phyloP scores from a whole-genome alignment of 2,797 vertebrate species.

The Peromyscus attwateri region DNA sequence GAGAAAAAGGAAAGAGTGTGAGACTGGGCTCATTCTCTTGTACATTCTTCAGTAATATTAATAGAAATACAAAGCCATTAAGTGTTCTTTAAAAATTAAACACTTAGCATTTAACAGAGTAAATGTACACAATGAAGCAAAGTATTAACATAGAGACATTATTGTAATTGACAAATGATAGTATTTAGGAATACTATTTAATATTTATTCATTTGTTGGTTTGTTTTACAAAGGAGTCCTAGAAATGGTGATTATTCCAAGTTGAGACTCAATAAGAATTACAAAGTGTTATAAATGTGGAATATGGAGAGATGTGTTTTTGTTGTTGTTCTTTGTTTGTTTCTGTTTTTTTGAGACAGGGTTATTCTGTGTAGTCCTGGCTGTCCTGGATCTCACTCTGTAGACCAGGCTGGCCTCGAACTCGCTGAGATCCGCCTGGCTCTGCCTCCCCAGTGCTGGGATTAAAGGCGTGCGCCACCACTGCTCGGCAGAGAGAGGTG shows the following conservation, averaged over 20 bases:
- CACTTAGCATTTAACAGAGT: neutral
- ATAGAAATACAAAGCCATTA: neutral
- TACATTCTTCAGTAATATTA: conserved; percentile 5
- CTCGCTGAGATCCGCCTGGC: too few relatives aligned
- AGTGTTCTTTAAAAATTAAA: neutral
- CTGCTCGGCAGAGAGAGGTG: too few relatives aligned
- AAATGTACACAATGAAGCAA: neutral
- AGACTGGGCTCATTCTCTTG: neutral
- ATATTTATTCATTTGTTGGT: neutral
- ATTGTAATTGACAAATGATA: neutral
- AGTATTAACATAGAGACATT: neutral
- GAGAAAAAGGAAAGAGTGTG: neutral
- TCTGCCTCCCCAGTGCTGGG: too few relatives aligned
- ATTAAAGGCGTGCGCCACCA: too few relatives aligned
- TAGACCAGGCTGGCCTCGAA: too few relatives aligned
- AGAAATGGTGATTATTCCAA: neutral
- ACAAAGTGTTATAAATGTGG: neutral
- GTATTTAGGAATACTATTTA: neutral
- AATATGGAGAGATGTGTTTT: neutral
- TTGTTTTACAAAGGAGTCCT: neutral
- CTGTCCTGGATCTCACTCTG: too few relatives aligned
- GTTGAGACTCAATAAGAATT: neutral
- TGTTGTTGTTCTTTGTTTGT: too few relatives aligned
- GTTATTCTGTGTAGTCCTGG: too few relatives aligned
- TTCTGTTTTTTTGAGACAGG: too few relatives aligned